These are phyloP conservation scores for Digitonthophagus gazella DNA, from an alignment of 2,888 invertebrate genomes.

Conservation along the genomic window DNA sequence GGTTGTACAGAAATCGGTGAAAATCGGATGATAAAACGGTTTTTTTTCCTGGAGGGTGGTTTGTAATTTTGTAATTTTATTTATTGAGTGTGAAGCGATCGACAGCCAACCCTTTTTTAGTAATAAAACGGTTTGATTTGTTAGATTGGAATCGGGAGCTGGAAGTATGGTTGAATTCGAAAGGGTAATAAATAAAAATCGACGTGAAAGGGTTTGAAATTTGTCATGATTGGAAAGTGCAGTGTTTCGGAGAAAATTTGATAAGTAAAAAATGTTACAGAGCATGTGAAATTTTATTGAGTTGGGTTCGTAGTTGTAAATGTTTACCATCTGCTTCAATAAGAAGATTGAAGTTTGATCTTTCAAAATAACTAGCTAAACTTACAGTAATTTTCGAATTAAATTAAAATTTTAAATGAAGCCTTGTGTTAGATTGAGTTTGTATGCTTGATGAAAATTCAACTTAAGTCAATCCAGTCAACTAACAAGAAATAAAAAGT, in stretches of 20 bases:
- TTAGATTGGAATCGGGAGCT: neutral
- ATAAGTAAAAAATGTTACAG: neutral
- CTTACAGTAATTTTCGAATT: too few species aligned
- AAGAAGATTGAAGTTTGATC: too few species aligned
- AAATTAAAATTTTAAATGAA: too few species aligned
- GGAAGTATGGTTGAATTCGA: too few species aligned
- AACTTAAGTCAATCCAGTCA: too few species aligned
- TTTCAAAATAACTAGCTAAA: too few species aligned
- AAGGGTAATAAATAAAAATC: conserved; percentile 32
- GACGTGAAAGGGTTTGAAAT: conserved; percentile 33
- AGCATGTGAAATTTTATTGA: too few species aligned
- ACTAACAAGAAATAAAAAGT: too few species aligned
- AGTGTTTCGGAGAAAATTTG: conserved; percentile 26
- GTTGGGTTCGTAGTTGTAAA: too few species aligned
- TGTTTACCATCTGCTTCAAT: too few species aligned
- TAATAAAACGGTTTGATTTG: conserved; percentile 10
- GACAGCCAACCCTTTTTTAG: neutral
- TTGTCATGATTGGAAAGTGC: conserved; percentile 29
- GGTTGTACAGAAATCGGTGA: neutral
- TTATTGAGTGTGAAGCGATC: conserved; percentile 1
- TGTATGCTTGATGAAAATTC: too few species aligned
- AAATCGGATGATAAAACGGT: neutral
- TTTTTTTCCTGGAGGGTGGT: neutral
- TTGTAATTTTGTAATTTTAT: conserved; percentile 7
- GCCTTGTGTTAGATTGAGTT: too few species aligned